These are phyloP conservation scores for Puntigrus tetrazona DNA, from an alignment of 2,113 vertebrate genomes.

Conservation along the genomic window DNA sequence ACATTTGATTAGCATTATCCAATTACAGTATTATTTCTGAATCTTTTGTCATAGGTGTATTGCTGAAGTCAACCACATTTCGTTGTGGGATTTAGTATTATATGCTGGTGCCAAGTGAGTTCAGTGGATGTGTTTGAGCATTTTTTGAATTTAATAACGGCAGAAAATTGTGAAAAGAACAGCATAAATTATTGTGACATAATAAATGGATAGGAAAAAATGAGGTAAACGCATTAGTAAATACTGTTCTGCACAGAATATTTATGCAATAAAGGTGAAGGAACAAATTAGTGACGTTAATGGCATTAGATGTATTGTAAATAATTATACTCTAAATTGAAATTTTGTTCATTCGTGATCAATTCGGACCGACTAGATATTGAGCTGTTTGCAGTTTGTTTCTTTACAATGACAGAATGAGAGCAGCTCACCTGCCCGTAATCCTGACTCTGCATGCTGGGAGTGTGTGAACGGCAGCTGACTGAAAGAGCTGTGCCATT, in stretches of 20 bases:
- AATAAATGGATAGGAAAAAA: neutral
- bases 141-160: neutral
- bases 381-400: neutral
- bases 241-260: neutral
- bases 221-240: neutral
- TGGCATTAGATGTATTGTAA: neutral
- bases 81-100: neutral
- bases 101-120: neutral
- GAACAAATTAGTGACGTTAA: neutral
- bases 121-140: neutral
- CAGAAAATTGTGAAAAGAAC: neutral
- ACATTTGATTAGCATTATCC: too few relatives aligned
- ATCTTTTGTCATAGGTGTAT: neutral
- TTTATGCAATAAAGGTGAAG: neutral
- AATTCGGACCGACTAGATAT: too few relatives aligned
- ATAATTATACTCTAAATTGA: neutral
- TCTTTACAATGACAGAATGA: constrained; percentile 8
- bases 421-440: neutral
- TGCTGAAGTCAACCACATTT: neutral
- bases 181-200: neutral
- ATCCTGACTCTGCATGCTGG: constrained; percentile 6
- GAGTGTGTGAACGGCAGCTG: constrained; percentile 27
- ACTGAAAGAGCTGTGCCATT: constrained; percentile 44
- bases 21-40: too few relatives aligned
- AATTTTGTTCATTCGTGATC: too few relatives aligned